Evolutionary conservation across 1,140 invertebrate genomes (phyloP).

Genomic region (Drosophila elegans): DNA sequence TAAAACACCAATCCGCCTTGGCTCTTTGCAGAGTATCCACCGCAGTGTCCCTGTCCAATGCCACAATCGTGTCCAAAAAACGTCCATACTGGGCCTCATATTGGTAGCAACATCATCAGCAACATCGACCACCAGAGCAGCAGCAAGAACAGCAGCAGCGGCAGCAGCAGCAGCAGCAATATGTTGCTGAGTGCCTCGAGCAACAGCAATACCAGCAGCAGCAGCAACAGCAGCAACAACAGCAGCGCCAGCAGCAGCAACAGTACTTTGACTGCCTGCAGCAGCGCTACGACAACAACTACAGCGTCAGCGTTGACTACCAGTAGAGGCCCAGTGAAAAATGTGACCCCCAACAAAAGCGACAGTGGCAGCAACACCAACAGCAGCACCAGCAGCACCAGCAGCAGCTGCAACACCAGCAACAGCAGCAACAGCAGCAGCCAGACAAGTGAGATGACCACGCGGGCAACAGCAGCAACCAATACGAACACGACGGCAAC

Average conservation of each 20-base stretch:
- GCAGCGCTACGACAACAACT: slow-evolving; percentile 50
- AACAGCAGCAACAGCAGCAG: slow-evolving; percentile 20
- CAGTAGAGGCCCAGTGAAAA: slow-evolving; percentile 84
- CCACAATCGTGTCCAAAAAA: slow-evolving; percentile 97
- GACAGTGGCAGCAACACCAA: slow-evolving; percentile 12
- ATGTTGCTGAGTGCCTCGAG: slow-evolving; percentile 62
- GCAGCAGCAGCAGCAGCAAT: slow-evolving; percentile 49
- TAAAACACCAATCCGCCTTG: neutral
- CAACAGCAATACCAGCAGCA: slow-evolving; percentile 61
- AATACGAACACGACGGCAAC: slow-evolving; percentile 44
- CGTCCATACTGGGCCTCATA: slow-evolving; percentile 98
- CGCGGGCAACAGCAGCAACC: slow-evolving; percentile 69
- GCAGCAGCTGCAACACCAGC: slow-evolving; percentile 1
- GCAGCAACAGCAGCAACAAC: slow-evolving; percentile 35
- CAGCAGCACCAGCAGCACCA: slow-evolving; percentile 2
- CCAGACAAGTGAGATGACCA: slow-evolving; percentile 16
- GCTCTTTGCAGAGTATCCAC: slow-evolving; percentile 85
- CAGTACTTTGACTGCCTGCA: slow-evolving; percentile 56
- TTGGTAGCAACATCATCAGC: slow-evolving; percentile 88
- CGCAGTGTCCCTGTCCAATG: slow-evolving; percentile 93
- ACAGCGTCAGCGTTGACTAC: slow-evolving; percentile 57
- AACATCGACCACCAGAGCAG: slow-evolving; percentile 86
- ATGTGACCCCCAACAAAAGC: slow-evolving; percentile 39
- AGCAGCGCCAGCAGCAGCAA: slow-evolving; percentile 50
- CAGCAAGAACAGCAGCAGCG: slow-evolving; percentile 77